Evolutionary conservation across 2,113 vertebrate genomes (phyloP).

Genomic region (Agelaius tricolor): DNA sequence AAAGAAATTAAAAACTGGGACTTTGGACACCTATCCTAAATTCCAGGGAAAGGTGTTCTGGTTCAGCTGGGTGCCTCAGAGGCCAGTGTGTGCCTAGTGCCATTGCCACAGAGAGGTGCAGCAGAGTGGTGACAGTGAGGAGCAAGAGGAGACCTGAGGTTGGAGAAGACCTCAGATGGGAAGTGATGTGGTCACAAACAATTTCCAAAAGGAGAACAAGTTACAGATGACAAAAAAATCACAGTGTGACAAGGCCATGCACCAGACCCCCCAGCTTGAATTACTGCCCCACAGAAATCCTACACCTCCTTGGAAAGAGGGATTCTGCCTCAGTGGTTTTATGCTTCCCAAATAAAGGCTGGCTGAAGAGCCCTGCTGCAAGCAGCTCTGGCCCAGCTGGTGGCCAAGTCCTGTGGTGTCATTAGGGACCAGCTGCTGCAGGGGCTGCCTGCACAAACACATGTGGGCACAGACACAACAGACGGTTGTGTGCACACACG

Average conservation of each 20-base stretch:
- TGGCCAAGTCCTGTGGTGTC: neutral
- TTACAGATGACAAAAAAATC: neutral
- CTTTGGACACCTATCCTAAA: neutral
- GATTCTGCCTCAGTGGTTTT: neutral
- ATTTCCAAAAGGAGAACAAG: neutral
- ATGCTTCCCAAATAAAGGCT: neutral
- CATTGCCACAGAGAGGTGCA: neutral
- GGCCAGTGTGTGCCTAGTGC: neutral
- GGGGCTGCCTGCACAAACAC: neutral
- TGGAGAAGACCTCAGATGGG: neutral
- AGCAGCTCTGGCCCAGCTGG: neutral
- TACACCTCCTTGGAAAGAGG: neutral
- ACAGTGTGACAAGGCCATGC: neutral
- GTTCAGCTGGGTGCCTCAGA: neutral
- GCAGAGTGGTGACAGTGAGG: fast-evolving
- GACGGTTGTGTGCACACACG: fast-evolving
- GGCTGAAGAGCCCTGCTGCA: neutral
- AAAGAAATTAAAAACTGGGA: neutral
- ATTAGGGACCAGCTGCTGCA: neutral
- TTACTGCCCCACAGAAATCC: neutral
- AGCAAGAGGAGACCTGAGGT: neutral
- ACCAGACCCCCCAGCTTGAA: neutral
- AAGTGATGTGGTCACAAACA: neutral
- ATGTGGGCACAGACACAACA: neutral
- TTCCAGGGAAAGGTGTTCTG: neutral